Percentiles rank a stretch among this genome's conserved stretches.
Evolutionary conservation across 2,113 vertebrate genomes (phyloP).

Genomic region (Romanogobio albipinnatus): DNA sequence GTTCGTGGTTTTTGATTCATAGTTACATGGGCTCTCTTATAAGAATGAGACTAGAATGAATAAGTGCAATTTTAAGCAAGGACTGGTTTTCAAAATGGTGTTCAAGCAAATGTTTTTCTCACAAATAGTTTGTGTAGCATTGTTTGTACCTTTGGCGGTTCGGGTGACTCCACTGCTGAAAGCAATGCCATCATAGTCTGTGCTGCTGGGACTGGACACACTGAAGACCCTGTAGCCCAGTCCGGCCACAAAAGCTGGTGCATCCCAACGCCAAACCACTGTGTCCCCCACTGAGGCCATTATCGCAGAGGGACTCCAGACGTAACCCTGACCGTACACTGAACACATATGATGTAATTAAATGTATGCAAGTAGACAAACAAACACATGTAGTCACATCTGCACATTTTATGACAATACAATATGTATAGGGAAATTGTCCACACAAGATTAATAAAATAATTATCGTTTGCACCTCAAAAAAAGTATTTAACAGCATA

Average conservation of each 20-base stretch:
- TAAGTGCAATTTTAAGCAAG: not conserved
- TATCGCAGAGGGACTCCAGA: constrained; percentile 77
- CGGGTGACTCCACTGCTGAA: constrained; percentile 75
- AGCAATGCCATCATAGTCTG: constrained; percentile 69
- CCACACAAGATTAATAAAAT: not conserved
- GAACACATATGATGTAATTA: constrained; percentile 7
- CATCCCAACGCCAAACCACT: constrained; percentile 80
- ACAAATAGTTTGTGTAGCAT: not conserved
- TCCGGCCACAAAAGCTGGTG: constrained; percentile 66
- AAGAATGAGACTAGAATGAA: not conserved
- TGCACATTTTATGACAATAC: constrained; percentile 7
- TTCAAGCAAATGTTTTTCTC: not conserved
- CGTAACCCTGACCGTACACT: constrained; percentile 78
- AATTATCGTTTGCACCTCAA: not conserved
- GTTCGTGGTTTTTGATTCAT: not conserved
- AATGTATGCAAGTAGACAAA: not conserved
- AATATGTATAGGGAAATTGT: not conserved
- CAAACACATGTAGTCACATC: not conserved
- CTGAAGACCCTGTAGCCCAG: constrained; percentile 79
- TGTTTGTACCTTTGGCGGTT: constrained; percentile 71
- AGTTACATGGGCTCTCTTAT: not conserved
- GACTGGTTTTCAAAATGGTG: not conserved
- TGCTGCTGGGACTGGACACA: constrained; percentile 76
- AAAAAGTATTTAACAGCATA: not conserved
- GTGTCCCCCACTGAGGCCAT: constrained; percentile 75